Evolutionary conservation across 2,113 vertebrate genomes (phyloP).

Genomic region (Nothocercus julius): DNA sequence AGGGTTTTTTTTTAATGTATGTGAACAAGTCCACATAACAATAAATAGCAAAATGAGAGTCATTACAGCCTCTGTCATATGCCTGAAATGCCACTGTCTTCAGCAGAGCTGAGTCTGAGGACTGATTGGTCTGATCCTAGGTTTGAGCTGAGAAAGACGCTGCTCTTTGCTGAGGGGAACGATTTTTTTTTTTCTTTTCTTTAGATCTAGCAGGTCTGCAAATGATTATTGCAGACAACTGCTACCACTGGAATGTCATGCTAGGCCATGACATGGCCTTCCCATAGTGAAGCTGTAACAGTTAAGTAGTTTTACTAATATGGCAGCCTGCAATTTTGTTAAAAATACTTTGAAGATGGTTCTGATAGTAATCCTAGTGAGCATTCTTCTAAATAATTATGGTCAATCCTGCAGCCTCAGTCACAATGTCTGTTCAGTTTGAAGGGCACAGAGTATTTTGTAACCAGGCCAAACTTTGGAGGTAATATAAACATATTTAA

Average conservation of each 20-base stretch:
- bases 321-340: neutral
- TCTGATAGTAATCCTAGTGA: neutral
- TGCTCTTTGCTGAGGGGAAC: neutral
- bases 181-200: neutral
- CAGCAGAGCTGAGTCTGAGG: neutral
- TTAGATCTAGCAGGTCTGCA: neutral
- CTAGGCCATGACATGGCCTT: accelerated
- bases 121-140: neutral
- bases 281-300: neutral
- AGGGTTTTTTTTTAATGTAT: neutral
- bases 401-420: neutral
- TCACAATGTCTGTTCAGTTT: neutral
- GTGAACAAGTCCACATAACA: neutral
- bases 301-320: neutral
- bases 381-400: neutral
- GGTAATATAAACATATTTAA: neutral
- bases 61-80: neutral
- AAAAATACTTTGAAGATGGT: neutral
- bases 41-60: neutral
- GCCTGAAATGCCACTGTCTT: neutral
- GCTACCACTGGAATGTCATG: neutral
- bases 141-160: neutral
- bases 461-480: neutral
- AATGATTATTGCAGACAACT: neutral
- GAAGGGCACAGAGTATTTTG: neutral